Evolutionary conservation across 2,113 vertebrate genomes (phyloP).

Genomic region (Actenoides hombroni): DNA sequence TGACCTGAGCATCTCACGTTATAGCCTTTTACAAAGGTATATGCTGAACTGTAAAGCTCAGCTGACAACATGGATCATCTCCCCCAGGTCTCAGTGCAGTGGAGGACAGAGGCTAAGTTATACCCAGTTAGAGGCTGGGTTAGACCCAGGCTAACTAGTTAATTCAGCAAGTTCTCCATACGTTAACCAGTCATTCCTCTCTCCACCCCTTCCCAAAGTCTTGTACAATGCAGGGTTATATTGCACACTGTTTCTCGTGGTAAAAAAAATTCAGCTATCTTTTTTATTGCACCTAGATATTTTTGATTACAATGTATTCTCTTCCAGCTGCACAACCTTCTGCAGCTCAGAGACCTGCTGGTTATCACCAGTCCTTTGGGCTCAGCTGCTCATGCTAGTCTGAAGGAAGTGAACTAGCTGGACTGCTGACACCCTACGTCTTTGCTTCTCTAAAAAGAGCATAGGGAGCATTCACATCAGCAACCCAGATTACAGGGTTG

Average conservation of each 20-base stretch:
- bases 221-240: background rate
- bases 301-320: background rate
- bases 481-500: background rate
- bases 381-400: fast-evolving
- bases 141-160: background rate
- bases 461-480: too few species aligned
- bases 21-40: background rate
- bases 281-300: background rate
- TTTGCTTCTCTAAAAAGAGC: background rate
- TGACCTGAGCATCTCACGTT: background rate
- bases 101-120: background rate
- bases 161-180: background rate
- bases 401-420: background rate
- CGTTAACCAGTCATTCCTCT: background rate
- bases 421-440: too few species aligned
- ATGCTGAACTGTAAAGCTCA: background rate
- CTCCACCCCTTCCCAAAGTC: background rate
- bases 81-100: background rate
- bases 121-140: background rate
- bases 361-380: background rate
- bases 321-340: background rate
- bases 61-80: background rate
- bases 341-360: background rate
- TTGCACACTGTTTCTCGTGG: background rate
- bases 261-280: background rate